A percentile compares a stretch with the other conserved stretches of the same genome.
Conservation (phyloP, 2,888 invertebrate genomes). For the Polyploca ridens region DNA sequence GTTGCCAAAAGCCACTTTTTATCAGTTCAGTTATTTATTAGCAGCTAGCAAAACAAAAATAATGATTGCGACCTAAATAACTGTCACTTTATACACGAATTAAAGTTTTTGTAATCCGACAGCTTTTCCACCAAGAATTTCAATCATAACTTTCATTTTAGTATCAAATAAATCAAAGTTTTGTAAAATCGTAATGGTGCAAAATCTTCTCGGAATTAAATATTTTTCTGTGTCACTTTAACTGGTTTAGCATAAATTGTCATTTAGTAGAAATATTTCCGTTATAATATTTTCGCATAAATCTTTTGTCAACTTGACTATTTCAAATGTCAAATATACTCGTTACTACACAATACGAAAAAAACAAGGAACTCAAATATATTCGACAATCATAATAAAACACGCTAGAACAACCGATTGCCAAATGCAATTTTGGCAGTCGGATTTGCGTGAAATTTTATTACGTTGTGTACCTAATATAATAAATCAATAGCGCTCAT, state of each 20-base stretch:
- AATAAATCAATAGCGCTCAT: conserved; percentile 46
- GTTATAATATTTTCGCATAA: no score
- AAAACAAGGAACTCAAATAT: background rate
- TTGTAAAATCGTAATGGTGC: no score
- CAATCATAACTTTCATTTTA: no score
- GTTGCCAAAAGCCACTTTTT: background rate
- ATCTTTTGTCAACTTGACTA: background rate
- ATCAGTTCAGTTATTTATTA: background rate
- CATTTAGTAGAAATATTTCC: background rate
- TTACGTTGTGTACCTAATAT: conserved; percentile 38
- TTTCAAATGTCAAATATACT: background rate
- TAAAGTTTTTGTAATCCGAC: no score
- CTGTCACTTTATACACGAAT: background rate
- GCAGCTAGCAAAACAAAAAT: background rate
- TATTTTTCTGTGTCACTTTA: background rate
- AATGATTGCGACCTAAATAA: background rate
- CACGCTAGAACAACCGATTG: conserved; percentile 32
- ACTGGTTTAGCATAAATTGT: background rate
- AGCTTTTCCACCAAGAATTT: no score
- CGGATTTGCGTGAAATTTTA: conserved; percentile 39
- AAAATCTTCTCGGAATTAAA: background rate
- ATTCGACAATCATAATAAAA: conserved; percentile 21
- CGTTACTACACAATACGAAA: background rate
- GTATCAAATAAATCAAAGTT: no score
- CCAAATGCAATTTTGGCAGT: conserved; percentile 34